phyloP scores from a whole-genome alignment of 2,113 vertebrate genomes.

The Perca flavescens region DNA sequence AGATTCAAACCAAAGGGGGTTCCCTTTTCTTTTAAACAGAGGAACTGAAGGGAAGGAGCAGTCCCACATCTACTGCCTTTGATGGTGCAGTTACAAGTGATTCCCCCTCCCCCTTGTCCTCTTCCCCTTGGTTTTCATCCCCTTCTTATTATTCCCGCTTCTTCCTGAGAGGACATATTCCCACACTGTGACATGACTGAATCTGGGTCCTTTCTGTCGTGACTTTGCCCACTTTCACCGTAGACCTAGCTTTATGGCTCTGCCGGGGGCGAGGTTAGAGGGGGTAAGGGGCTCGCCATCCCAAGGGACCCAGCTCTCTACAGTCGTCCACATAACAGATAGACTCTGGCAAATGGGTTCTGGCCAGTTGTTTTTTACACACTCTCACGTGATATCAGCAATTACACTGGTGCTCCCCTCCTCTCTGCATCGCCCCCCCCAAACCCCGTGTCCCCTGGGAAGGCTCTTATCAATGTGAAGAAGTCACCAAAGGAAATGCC shows the following conservation, averaged over 20 bases:
- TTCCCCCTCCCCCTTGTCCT: constrained; percentile 40
- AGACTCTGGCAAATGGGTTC: constrained; percentile 74
- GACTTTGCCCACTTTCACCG: constrained; percentile 75
- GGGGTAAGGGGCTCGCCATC: constrained; percentile 48
- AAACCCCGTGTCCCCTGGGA: constrained; percentile 53
- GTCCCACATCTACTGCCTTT: constrained; percentile 74
- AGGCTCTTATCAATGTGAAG: constrained; percentile 81
- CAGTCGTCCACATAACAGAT: constrained; percentile 72
- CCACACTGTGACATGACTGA: constrained; percentile 66
- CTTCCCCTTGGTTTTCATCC: constrained; percentile 48
- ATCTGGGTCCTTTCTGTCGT: constrained; percentile 71
- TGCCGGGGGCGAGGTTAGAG: constrained; percentile 25
- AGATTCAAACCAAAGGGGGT: constrained; percentile 43
- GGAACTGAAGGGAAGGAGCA: constrained; percentile 37
- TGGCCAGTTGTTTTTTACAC: constrained; percentile 70
- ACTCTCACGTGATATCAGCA: constrained; percentile 67
- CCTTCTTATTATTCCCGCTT: constrained; percentile 55
- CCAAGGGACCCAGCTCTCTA: constrained; percentile 53
- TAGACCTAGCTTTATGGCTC: constrained; percentile 67
- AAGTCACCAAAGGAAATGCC: constrained; percentile 86
- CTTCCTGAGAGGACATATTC: constrained; percentile 68
- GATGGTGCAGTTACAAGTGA: constrained; percentile 69
- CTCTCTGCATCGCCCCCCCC: neutral
- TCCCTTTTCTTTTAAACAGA: constrained; percentile 33
- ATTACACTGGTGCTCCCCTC: constrained; percentile 54